Percentiles rank a stretch among this genome's conserved stretches.
Evolutionary conservation across 2,113 vertebrate species (phyloP).

Genomic region (Nipponia nippon): DNA sequence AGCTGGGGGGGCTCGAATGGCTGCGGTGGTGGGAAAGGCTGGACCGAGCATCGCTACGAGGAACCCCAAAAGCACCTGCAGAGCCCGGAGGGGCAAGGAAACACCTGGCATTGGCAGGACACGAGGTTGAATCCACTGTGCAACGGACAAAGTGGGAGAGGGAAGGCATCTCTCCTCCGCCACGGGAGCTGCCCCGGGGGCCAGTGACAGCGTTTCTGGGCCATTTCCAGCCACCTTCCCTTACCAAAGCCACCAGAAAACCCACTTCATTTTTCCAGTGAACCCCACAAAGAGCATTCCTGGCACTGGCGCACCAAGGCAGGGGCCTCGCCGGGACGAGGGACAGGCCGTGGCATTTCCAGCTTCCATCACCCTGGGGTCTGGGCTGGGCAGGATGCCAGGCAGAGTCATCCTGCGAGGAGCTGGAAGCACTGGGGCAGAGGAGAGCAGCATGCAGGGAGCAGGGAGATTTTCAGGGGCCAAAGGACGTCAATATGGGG

Average conservation of each 20-base stretch:
- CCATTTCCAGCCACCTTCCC: neutral
- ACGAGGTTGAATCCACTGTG: fast-evolving
- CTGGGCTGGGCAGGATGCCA: neutral
- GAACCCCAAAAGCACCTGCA: neutral
- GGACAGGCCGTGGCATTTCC: neutral
- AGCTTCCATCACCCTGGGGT: neutral
- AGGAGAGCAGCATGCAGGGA: fast-evolving
- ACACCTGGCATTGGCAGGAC: neutral
- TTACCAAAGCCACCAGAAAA: neutral
- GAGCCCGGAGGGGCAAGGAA: neutral
- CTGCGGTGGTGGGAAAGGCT: fast-evolving
- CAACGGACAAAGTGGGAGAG: too few species aligned
- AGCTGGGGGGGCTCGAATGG: neutral
- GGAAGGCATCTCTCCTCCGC: fast-evolving
- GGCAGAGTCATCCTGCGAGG: neutral
- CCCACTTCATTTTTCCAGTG: neutral
- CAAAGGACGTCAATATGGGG: fast-evolving
- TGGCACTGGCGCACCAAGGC: neutral
- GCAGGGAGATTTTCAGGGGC: neutral
- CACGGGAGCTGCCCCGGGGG: fast-evolving
- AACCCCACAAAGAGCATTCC: neutral
- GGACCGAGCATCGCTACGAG: fast-evolving
- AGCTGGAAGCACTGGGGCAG: fast-evolving
- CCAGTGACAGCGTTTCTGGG: fast-evolving
- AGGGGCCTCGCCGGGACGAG: neutral